phyloP scores from a whole-genome alignment of 2,888 invertebrate species.

The Noctuana brunneofusca region DNA sequence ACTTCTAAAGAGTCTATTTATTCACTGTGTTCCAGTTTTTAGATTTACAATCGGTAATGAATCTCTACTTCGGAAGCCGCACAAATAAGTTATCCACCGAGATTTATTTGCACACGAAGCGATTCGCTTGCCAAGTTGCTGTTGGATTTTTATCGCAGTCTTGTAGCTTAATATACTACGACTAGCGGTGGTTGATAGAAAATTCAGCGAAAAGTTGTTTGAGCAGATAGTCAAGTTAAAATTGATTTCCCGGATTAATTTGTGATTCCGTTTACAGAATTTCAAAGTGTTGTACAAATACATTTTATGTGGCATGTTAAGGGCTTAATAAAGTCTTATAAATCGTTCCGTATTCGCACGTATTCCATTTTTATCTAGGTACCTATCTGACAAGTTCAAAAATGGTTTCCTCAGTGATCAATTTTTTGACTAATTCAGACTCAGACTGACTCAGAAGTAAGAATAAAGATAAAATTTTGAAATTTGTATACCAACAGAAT shows the following conservation, averaged over 20 bases:
- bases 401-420: too few relatives aligned
- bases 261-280: background rate
- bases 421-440: too few relatives aligned
- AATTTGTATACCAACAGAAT: background rate
- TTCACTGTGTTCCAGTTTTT: constrained; percentile 30
- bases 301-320: background rate
- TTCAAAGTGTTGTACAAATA: background rate
- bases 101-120: constrained; percentile 36
- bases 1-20: constrained; percentile 2
- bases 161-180: constrained; percentile 34
- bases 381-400: too few relatives aligned
- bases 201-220: constrained; percentile 28
- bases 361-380: too few relatives aligned
- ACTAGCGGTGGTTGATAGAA: constrained; percentile 21
- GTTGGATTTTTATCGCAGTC: constrained; percentile 34
- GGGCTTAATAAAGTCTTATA: too few relatives aligned
- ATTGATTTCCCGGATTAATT: constrained; percentile 5
- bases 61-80: constrained; percentile 35
- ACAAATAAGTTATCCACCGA: constrained; percentile 35
- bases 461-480: too few relatives aligned
- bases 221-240: constrained; percentile 9
- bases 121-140: constrained; percentile 35
- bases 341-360: too few relatives aligned
- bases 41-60: constrained; percentile 35
- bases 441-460: too few relatives aligned